These are phyloP conservation scores for Drosophila helvetica DNA, from an alignment of 2,888 invertebrate genomes.

Conservation along the genomic window DNA sequence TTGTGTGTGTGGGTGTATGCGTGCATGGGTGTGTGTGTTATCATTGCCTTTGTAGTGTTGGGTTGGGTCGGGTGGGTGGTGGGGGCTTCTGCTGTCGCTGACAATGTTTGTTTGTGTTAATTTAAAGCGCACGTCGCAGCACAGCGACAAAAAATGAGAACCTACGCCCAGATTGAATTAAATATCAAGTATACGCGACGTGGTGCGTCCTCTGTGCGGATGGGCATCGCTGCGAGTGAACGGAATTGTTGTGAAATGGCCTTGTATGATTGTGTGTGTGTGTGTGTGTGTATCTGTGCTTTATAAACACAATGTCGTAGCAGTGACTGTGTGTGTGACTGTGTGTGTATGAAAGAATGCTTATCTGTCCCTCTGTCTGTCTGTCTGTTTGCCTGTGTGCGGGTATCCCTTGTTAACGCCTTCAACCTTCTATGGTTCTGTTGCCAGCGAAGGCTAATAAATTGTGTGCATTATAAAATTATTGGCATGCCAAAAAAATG, in stretches of 20 bases:
- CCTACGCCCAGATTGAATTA: conserved; percentile 72
- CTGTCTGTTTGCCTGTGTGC: conserved; percentile 8
- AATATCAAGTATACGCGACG: conserved; percentile 71
- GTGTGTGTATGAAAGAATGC: conserved; percentile 14
- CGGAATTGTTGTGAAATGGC: conserved; percentile 10
- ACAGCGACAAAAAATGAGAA: conserved; percentile 51
- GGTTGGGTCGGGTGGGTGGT: conserved; percentile 8
- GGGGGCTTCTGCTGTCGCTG: conserved; percentile 50
- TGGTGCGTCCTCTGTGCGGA: conserved; percentile 23
- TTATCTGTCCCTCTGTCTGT: conserved; percentile 31
- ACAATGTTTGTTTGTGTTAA: conserved; percentile 74
- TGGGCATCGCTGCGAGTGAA: conserved; percentile 1
- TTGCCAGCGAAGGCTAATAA: conserved; percentile 44
- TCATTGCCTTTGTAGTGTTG: conserved; percentile 35
- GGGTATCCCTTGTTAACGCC: conserved; percentile 34
- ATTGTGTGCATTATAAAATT: conserved; percentile 60
- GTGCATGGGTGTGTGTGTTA: conserved; percentile 31
- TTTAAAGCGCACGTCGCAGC: conserved; percentile 62
- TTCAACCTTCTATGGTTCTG: conserved; percentile 34
- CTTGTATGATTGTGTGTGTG: conserved; percentile 29
- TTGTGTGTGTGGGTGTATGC: conserved; percentile 10
- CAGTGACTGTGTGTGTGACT: conserved; percentile 39
- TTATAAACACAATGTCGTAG: conserved; percentile 68
- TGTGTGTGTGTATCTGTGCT: conserved; percentile 47
- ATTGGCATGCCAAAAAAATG: conserved; percentile 54